phyloP scores from a whole-genome alignment of 2,888 invertebrate species.

The Panorpa germanica region DNA sequence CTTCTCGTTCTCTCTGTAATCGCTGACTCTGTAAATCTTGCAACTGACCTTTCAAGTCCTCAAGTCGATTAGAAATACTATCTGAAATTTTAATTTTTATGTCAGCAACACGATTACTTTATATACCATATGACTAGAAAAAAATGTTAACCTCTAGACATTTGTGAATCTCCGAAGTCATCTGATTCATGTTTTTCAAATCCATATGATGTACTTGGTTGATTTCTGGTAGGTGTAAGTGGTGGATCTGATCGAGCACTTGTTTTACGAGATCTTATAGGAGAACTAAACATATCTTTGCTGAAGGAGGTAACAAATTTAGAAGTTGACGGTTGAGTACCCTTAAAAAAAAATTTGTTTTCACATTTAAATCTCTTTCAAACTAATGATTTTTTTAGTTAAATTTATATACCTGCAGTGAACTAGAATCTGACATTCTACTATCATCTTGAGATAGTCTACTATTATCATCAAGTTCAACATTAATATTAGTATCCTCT shows the following conservation, averaged over 20 bases:
- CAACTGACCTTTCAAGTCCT: constrained; percentile 52
- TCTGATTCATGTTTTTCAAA: too few relatives aligned
- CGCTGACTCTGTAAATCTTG: constrained; percentile 54
- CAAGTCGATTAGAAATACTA: constrained; percentile 41
- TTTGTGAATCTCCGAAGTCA: too few relatives aligned
- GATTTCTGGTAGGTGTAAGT: too few relatives aligned
- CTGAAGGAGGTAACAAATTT: too few relatives aligned
- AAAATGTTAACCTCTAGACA: too few relatives aligned
- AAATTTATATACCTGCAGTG: constrained; percentile 25
- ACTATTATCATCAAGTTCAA: constrained; percentile 64
- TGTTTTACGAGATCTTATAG: too few relatives aligned
- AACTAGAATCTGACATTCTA: constrained; percentile 49
- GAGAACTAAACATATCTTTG: too few relatives aligned
- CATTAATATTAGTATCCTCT: constrained; percentile 44
- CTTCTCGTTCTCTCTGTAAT: constrained; percentile 63
- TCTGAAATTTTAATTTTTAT: constrained; percentile 21
- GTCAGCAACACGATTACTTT: too few relatives aligned
- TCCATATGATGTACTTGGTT: too few relatives aligned
- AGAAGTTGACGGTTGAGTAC: too few relatives aligned
- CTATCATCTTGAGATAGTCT: constrained; percentile 56
- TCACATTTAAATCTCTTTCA: constrained; percentile 11
- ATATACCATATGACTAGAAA: too few relatives aligned
- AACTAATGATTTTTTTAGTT: constrained; percentile 25
- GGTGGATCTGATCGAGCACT: too few relatives aligned
- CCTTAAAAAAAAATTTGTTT: neutral